These are phyloP conservation scores for Scolopax mira DNA, from an alignment of 2,113 vertebrate genomes.

Conservation along the genomic window DNA sequence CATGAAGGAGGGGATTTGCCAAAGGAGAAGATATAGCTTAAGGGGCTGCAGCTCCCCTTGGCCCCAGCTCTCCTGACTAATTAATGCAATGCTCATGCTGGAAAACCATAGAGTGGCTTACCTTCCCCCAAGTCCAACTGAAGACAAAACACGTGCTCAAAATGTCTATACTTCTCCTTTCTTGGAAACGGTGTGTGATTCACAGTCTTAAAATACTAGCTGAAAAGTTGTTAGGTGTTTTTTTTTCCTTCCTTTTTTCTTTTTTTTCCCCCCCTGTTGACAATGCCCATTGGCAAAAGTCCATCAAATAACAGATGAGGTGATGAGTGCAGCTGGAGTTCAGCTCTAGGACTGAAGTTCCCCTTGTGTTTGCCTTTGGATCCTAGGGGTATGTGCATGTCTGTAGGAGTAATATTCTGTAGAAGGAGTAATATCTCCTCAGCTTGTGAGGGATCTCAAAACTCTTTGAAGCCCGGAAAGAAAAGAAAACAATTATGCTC, in stretches of 20 bases:
- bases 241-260: not conserved
- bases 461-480: constrained; percentile 11
- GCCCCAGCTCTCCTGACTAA: not conserved
- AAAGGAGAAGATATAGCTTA: not conserved
- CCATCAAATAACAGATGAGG: constrained; percentile 44
- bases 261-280: not conserved
- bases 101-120: not conserved
- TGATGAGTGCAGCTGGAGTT: constrained; percentile 34
- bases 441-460: not conserved
- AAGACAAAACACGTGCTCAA: not conserved
- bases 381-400: not conserved
- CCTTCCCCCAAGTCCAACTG: not conserved
- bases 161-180: not conserved
- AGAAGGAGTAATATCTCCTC: not conserved
- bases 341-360: not conserved
- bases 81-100: not conserved
- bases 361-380: not conserved
- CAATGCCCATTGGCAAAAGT: constrained; percentile 27
- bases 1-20: not conserved
- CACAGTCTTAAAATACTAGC: not conserved
- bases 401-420: not conserved
- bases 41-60: not conserved
- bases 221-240: not conserved
- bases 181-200: not conserved
- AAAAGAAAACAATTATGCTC: not conserved